Evolutionary conservation across 2,888 invertebrate species (phyloP).

Genomic region (Andrena fulva): DNA sequence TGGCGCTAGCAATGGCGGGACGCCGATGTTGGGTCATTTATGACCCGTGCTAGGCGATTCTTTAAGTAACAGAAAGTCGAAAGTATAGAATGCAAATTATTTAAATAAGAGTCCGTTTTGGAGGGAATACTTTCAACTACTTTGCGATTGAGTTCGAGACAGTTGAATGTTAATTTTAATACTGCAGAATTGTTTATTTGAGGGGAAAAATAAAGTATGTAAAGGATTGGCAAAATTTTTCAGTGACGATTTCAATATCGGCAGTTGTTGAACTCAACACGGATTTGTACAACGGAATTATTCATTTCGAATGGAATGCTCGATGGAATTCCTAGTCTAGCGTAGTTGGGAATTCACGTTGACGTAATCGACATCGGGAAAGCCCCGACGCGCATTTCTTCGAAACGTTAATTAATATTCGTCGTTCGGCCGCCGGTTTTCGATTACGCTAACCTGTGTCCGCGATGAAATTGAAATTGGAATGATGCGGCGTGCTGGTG

Average conservation of each 20-base stretch:
- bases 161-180: no score
- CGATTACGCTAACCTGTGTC: not conserved
- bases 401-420: not conserved
- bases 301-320: no score
- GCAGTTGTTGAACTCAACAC: no score
- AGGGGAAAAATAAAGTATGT: no score
- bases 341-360: not conserved
- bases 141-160: no score
- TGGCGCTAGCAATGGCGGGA: no score
- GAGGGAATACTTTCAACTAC: not conserved
- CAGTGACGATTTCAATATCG: no score
- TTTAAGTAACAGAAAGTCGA: no score
- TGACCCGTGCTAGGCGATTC: not conserved
- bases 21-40: not conserved
- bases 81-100: not conserved
- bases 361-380: constrained; percentile 1
- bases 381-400: not conserved
- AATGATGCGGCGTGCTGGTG: not conserved
- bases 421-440: no score
- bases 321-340: not conserved
- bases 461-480: not conserved
- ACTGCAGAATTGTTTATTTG: no score
- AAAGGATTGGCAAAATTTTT: no score
- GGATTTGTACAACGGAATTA: no score
- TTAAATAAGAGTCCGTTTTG: not conserved